Conservation (phyloP, 2,113 vertebrate species). For the Trematocara marginatum region DNA sequence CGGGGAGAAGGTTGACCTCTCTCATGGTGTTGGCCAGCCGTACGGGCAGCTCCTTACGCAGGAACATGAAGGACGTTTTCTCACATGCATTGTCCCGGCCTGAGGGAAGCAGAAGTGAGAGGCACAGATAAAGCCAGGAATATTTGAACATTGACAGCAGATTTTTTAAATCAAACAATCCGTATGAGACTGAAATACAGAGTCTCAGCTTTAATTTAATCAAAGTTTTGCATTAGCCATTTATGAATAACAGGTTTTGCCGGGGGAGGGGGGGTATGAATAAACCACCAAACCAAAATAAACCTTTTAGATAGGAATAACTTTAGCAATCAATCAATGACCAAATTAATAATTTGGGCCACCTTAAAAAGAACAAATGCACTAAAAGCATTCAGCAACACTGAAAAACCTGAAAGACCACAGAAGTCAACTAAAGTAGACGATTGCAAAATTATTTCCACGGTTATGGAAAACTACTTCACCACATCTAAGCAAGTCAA, state of each 20-base stretch:
- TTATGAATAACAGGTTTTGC: not conserved
- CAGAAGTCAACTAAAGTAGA: not conserved
- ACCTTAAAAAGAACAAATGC: not conserved
- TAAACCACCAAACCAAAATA: not conserved
- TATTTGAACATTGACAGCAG: not conserved
- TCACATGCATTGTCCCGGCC: slow-evolving; percentile 93
- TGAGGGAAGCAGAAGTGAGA: slow-evolving; percentile 28
- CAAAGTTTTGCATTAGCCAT: not conserved
- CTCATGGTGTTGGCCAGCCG: slow-evolving; percentile 94
- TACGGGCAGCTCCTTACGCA: slow-evolving; percentile 90
- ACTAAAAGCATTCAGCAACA: not conserved
- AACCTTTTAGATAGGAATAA: not conserved
- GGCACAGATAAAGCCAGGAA: not conserved
- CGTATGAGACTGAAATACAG: not conserved
- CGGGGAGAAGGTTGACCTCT: slow-evolving; percentile 89
- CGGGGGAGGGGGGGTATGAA: not conserved
- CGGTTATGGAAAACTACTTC: not conserved
- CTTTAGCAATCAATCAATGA: not conserved
- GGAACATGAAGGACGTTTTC: slow-evolving; percentile 93
- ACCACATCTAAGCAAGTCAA: not conserved
- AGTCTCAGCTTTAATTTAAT: not conserved
- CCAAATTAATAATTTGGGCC: not conserved
- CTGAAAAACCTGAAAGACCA: not conserved
- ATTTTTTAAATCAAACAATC: not conserved
- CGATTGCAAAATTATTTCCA: not conserved